A percentile compares a stretch with the other conserved stretches of the same genome.
phyloP scores from a whole-genome alignment of 2,888 invertebrate genomes.

The Himalopsyche anomala region DNA sequence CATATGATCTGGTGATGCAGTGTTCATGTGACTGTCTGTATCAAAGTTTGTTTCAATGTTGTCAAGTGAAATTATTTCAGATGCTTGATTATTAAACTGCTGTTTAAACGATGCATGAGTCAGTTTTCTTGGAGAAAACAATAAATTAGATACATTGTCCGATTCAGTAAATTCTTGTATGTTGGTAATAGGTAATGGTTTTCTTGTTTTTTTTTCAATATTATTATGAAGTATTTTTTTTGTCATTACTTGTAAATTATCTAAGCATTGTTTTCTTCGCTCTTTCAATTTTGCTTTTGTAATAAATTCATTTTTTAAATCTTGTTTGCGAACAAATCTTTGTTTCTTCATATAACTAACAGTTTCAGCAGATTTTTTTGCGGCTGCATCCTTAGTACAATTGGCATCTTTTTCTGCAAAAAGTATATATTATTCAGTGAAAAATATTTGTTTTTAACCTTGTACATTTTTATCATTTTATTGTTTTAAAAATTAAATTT shows the following conservation, averaged over 20 bases:
- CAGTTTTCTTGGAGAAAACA: background rate
- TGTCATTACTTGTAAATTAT: slow-evolving; percentile 53
- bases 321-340: slow-evolving; percentile 47
- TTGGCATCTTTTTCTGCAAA: slow-evolving; percentile 13
- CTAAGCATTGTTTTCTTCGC: slow-evolving; percentile 54
- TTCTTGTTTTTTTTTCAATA: slow-evolving; percentile 51
- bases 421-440: background rate
- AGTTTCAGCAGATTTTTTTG: slow-evolving; percentile 41
- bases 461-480: no score
- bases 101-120: background rate
- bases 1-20: background rate
- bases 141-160: background rate
- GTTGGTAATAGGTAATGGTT: slow-evolving; percentile 23
- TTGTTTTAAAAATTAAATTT: no score
- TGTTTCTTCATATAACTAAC: slow-evolving; percentile 49
- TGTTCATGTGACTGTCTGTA: background rate
- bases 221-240: slow-evolving; percentile 53
- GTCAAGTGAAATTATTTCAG: background rate
- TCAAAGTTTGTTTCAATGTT: background rate
- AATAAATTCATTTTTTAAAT: slow-evolving; percentile 54
- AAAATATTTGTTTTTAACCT: no score
- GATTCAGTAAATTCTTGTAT: background rate
- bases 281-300: slow-evolving; percentile 42
- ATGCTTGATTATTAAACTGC: background rate
- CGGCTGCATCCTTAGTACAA: background rate